phyloP scores from a whole-genome alignment of 30 jellyfish, hydroid and myxozoan species.

The Turritopsis dohrnii region DNA sequence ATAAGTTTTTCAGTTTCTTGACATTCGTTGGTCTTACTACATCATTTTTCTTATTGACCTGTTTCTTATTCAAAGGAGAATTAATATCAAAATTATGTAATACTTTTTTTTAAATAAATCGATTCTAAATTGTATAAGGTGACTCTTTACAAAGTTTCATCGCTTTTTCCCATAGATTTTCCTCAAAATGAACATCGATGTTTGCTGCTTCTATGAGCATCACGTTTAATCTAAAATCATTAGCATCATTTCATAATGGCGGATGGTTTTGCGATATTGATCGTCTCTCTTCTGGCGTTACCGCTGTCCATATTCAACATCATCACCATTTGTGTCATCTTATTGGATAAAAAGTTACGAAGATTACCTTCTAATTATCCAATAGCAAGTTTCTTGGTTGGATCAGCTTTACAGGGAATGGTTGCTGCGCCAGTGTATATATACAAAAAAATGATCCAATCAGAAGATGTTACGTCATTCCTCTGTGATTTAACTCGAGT shows the following conservation, averaged over 20 bases:
- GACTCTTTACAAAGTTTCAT: too few species aligned
- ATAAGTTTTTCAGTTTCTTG: too few species aligned
- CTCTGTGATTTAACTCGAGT: slow-evolving; percentile 26
- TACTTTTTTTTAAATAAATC: too few species aligned
- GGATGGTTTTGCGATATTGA: slow-evolving; percentile 4
- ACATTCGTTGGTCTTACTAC: too few species aligned
- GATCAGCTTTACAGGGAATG: slow-evolving; percentile 24
- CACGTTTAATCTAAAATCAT: not conserved
- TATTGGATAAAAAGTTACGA: slow-evolving; percentile 13
- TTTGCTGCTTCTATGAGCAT: not conserved
- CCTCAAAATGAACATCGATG: not conserved
- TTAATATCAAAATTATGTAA: too few species aligned
- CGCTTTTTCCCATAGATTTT: too few species aligned
- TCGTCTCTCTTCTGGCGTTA: not conserved
- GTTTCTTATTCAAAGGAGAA: too few species aligned
- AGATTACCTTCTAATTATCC: slow-evolving; percentile 11
- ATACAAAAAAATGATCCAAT: slow-evolving; percentile 16
- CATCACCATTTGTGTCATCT: slow-evolving; percentile 3
- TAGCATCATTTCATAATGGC: not conserved
- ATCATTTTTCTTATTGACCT: too few species aligned
- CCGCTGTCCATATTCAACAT: slow-evolving; percentile 21
- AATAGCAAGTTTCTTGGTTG: slow-evolving; percentile 15
- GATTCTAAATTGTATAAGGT: too few species aligned
- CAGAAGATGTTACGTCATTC: slow-evolving; percentile 7
- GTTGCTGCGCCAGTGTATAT: slow-evolving; percentile 22